phyloP scores from a whole-genome alignment of 2,888 invertebrate genomes.

The Thysanoteuthis rhombus region DNA sequence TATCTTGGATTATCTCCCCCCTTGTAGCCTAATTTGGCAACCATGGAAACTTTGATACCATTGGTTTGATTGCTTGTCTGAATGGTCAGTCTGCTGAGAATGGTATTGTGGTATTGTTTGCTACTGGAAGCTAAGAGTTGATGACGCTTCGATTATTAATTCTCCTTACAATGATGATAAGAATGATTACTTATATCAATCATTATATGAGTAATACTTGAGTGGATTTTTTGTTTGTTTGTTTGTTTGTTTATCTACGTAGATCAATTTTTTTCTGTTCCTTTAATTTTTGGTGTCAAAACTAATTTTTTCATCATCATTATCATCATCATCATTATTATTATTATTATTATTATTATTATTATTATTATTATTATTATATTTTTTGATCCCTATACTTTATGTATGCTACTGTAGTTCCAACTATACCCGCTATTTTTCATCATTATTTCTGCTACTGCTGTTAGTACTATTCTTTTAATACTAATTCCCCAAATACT shows the following conservation, averaged over 20 bases:
- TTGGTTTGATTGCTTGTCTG: background rate
- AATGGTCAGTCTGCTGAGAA: background rate
- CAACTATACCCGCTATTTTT: background rate
- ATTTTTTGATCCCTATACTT: background rate
- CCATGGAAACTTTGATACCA: too few relatives aligned
- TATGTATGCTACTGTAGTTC: background rate
- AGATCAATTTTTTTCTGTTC: background rate
- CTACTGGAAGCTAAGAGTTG: background rate
- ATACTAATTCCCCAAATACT: background rate
- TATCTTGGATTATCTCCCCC: too few relatives aligned
- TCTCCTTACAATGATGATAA: background rate
- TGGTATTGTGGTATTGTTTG: background rate
- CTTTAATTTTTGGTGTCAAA: background rate
- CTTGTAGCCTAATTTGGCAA: too few relatives aligned
- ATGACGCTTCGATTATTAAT: background rate
- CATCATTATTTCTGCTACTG: background rate
- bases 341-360: background rate
- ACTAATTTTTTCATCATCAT: too few relatives aligned
- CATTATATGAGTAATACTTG: background rate
- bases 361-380: background rate
- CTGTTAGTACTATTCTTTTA: background rate
- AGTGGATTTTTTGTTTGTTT: background rate
- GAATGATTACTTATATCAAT: background rate
- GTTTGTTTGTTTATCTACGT: background rate
- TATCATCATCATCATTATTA: background rate